These are phyloP conservation scores for Gila orcuttii DNA, from an alignment of 2,113 vertebrate genomes.

Conservation along the genomic window DNA sequence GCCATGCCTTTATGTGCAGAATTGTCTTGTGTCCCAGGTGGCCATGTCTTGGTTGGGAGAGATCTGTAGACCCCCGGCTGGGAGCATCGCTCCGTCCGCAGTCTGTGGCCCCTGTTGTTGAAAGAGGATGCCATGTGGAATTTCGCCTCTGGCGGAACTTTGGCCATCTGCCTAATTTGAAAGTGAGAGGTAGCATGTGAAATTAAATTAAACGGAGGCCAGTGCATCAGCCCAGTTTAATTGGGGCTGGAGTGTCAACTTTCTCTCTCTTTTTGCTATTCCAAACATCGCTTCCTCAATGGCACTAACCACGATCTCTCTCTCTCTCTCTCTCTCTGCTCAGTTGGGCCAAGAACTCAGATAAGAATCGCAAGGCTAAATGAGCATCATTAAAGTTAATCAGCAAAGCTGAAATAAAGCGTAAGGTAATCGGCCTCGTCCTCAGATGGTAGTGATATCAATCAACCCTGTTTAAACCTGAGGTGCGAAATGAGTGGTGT, in stretches of 20 bases:
- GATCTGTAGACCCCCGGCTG: slow-evolving; percentile 23
- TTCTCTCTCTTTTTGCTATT: slow-evolving; percentile 22
- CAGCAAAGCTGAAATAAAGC: slow-evolving; percentile 49
- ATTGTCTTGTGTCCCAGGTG: slow-evolving; percentile 40
- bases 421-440: slow-evolving; percentile 38
- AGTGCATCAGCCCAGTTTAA: slow-evolving; percentile 52
- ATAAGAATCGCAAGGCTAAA: slow-evolving; percentile 52
- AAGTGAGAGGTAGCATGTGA: slow-evolving; percentile 59
- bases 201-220: slow-evolving; percentile 63
- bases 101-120: slow-evolving; percentile 9
- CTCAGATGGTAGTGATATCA: slow-evolving; percentile 50
- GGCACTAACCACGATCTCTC: slow-evolving; percentile 13
- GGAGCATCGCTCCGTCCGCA: slow-evolving; percentile 20
- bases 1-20: neutral
- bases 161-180: slow-evolving; percentile 65
- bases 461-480: slow-evolving; percentile 35
- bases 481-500: slow-evolving; percentile 48
- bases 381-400: slow-evolving; percentile 60
- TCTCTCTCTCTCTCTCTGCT: neutral
- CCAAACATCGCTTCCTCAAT: neutral
- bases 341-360: slow-evolving; percentile 46
- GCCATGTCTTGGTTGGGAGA: slow-evolving; percentile 30
- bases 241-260: slow-evolving; percentile 43
- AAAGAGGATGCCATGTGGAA: slow-evolving; percentile 52
- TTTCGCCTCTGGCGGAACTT: slow-evolving; percentile 48